Base-by-base conservation (phyloP, 2,888 invertebrate species). In the Lasioglossum calceatum region DNA sequence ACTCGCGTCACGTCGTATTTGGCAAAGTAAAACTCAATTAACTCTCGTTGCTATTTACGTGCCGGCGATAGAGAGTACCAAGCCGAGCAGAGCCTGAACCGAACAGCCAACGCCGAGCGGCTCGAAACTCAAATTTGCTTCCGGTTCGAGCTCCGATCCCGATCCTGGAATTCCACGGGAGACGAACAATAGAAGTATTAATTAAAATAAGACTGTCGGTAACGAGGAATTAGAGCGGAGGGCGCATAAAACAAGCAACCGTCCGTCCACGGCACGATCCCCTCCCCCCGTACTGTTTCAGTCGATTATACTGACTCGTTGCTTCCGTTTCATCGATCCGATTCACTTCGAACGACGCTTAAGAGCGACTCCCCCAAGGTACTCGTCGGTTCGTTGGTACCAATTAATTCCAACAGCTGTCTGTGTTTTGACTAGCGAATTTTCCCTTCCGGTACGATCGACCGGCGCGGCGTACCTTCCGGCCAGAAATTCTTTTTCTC, bases 391-490 rank as follows among this genome's bases (percentile, higher is more conserved):
- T 86, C 87, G 76, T 50, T 67, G 74, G 67, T 87, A 87, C 86
- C 86, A 87, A 87, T 87, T 87, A 87, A 87, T 87, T 87, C 79
- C 79, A 82, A 86, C 86, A 79, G 86, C 86, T 84, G 86, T 86
- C 82, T 79, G 76, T 70, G 70, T 71, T 72, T 74, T 47, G 70
- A 42, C 58, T 77, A 73, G 32, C 77, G 70, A 86, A 77, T 84
- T 84, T 86, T 83, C 80, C 64, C 61, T 58, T 67, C 54, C 75
- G 32, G 58, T 14, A 47, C 44, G 23, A 27, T 61, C 36, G 77
- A 16, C 67, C 19, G 47, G 16, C 44, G 12, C 27, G 10, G 4
- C n/a, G 74, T 36, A 72, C 54, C 64, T 32, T 78, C 23, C 39
- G 16, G 3, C 32, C 19, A 12, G 23, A 27, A 70, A 42, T 50